A percentile compares a stretch with the other conserved stretches of the same genome.
Evolutionary conservation across 2,113 vertebrate genomes (phyloP).

Genomic region (Poeciliopsis turrubarensis): DNA sequence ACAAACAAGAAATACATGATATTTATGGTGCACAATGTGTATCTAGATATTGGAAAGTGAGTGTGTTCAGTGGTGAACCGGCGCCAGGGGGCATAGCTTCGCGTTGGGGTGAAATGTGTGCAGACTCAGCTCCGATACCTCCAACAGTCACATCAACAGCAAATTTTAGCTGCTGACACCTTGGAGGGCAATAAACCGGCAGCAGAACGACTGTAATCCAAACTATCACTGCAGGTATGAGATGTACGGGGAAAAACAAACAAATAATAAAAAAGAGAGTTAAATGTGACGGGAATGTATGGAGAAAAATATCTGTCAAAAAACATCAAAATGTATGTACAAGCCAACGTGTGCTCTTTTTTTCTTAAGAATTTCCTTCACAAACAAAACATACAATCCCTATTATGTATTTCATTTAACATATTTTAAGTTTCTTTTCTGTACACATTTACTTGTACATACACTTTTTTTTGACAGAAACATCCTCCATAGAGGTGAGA

Average conservation of each 20-base stretch:
- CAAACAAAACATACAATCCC: not conserved
- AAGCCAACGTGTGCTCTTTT: not conserved
- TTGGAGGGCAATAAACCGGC: not conserved
- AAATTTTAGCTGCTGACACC: not conserved
- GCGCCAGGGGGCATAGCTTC: conserved; percentile 26
- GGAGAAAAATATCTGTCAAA: not conserved
- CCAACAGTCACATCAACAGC: not conserved
- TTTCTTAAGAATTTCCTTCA: no score
- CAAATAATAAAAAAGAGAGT: conserved; percentile 30
- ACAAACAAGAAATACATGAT: conserved; percentile 24
- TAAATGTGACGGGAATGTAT: conserved; percentile 45
- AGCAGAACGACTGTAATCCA: not conserved
- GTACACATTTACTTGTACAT: not conserved
- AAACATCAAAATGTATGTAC: not conserved
- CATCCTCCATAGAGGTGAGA: conserved; percentile 24
- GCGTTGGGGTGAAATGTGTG: conserved; percentile 10
- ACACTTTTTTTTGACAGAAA: not conserved
- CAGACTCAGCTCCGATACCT: conserved; percentile 24
- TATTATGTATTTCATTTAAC: not conserved
- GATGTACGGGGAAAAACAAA: not conserved
- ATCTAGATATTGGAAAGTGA: conserved; percentile 7
- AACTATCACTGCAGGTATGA: not conserved
- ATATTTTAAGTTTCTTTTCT: not conserved
- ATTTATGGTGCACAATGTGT: not conserved
- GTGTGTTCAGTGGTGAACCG: conserved; percentile 10